phyloP scores from a whole-genome alignment of 2,888 invertebrate genomes.

The Sinotaia quadrata region DNA sequence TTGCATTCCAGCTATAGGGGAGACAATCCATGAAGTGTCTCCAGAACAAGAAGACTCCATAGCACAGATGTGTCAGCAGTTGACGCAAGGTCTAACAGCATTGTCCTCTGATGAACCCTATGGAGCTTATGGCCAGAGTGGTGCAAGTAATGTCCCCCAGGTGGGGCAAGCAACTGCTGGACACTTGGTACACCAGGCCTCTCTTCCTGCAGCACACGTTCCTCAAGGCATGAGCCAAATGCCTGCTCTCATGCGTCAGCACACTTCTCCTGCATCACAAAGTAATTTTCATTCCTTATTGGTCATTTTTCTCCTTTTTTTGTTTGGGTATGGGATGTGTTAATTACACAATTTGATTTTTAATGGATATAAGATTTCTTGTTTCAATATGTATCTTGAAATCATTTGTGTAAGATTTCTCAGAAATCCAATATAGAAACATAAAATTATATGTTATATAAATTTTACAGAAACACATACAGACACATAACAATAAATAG shows the following conservation, averaged over 20 bases:
- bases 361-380: no score
- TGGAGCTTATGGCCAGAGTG: conserved; percentile 40
- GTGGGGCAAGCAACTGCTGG: conserved; percentile 19
- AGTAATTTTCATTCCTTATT: conserved; percentile 29
- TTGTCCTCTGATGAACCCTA: conserved; percentile 77
- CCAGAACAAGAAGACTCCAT: conserved; percentile 77
- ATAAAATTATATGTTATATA: no score
- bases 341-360: no score
- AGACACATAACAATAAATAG: no score
- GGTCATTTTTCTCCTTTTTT: not conserved
- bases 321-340: no score
- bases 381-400: no score
- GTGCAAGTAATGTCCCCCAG: conserved; percentile 42
- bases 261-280: conserved; percentile 41
- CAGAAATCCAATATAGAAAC: no score
- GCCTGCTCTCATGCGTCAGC: conserved; percentile 48
- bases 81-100: conserved; percentile 83
- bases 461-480: no score
- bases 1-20: conserved; percentile 76
- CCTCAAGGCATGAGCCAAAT: conserved; percentile 22
- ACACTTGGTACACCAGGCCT: conserved; percentile 38
- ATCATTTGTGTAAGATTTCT: no score
- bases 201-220: conserved; percentile 41
- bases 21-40: conserved; percentile 85
- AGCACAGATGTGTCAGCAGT: conserved; percentile 84